These are phyloP conservation scores for Callorhinus ursinus DNA, from an alignment of 2,113 vertebrate genomes.

Conservation along the genomic window DNA sequence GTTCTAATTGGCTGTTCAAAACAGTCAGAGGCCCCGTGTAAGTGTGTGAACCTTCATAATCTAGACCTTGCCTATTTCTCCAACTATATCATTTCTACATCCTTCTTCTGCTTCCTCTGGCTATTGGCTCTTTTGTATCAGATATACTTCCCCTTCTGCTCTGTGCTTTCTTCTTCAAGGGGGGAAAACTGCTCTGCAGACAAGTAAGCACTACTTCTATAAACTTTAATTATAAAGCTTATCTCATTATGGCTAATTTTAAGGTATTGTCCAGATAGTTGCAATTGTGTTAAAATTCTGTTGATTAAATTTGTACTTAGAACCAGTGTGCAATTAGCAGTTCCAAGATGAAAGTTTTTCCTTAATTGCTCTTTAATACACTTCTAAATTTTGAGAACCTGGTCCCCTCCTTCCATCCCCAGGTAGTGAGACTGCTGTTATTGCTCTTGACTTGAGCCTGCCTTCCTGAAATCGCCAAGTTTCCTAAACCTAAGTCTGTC, in stretches of 20 bases:
- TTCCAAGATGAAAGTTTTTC: not conserved
- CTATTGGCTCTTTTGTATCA: too few species aligned
- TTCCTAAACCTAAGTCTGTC: not conserved
- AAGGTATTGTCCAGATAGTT: not conserved
- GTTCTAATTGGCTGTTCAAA: not conserved
- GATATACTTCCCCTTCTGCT: too few species aligned
- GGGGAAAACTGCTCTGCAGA: not conserved
- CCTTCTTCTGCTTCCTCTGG: too few species aligned
- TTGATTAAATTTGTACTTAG: not conserved
- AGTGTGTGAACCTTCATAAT: not conserved
- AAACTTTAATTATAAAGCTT: not conserved
- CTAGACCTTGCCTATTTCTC: too few species aligned
- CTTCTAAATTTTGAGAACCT: not conserved
- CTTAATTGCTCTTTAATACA: not conserved
- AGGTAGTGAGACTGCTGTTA: not conserved
- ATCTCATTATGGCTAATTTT: not conserved
- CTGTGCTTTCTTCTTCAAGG: not conserved
- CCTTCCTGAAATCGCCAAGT: not conserved
- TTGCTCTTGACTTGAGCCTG: rapidly evolving
- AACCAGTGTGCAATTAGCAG: not conserved
- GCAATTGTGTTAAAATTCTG: not conserved
- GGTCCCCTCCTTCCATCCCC: not conserved
- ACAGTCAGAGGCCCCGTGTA: not conserved
- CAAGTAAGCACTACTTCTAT: not conserved
- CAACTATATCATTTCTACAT: too few species aligned